Conservation (phyloP, 2,113 vertebrate genomes). For the Melanerpes formicivorus region DNA sequence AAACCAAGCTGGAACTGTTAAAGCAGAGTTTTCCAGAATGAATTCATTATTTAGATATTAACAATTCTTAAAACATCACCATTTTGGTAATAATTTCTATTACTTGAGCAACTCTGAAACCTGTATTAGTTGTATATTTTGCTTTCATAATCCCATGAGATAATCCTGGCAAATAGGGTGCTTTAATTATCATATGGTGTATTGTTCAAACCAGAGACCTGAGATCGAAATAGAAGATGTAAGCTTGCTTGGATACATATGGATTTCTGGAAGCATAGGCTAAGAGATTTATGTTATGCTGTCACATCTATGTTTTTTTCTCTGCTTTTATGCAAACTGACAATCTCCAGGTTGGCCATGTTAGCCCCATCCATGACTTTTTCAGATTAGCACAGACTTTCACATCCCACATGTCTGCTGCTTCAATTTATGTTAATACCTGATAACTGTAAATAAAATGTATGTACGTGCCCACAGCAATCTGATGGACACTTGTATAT, state of each 20-base stretch:
- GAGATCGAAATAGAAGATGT: neutral
- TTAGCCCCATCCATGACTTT: neutral
- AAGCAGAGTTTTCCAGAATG: neutral
- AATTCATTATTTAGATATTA: neutral
- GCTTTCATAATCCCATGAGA: neutral
- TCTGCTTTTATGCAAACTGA: neutral
- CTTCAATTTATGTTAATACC: neutral
- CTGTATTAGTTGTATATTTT: neutral
- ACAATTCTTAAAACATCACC: neutral
- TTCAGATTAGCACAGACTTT: neutral
- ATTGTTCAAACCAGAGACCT: neutral
- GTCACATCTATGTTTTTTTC: neutral
- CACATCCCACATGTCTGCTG: neutral
- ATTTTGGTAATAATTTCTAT: neutral
- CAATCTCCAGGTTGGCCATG: neutral
- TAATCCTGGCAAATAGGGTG: neutral
- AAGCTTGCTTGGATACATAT: rapidly evolving
- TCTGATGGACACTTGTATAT: neutral
- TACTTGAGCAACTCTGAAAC: neutral
- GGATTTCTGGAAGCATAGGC: neutral
- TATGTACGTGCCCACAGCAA: neutral
- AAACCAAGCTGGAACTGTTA: neutral
- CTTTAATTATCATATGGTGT: neutral
- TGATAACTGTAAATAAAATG: neutral
- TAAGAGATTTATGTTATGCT: neutral